A percentile compares a stretch with the other conserved stretches of the same genome.
phyloP scores from a whole-genome alignment of 2,797 vertebrate species.

The Gila robusta region DNA sequence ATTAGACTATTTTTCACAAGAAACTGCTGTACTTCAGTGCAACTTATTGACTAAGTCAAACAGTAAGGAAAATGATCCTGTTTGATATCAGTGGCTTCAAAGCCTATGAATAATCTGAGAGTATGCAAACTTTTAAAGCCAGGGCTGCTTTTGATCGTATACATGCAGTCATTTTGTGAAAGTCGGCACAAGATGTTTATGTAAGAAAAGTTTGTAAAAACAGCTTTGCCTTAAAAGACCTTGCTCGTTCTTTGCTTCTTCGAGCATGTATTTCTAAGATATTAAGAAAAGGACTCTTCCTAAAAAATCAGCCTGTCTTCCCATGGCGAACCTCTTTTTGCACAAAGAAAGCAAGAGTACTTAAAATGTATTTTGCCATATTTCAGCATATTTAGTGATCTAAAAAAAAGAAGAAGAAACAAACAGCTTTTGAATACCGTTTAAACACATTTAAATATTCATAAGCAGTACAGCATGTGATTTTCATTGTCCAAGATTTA shows the following conservation, averaged over 20 bases:
- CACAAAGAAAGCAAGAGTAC: background rate
- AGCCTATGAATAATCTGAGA: background rate
- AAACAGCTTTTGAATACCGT: background rate
- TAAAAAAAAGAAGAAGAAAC: background rate
- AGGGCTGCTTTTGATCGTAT: conserved; percentile 14
- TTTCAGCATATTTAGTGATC: background rate
- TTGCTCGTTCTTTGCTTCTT: background rate
- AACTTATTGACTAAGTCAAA: background rate
- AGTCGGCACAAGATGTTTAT: conserved; percentile 22
- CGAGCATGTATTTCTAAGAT: background rate
- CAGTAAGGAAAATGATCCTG: background rate
- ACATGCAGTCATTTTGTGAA: conserved; percentile 7
- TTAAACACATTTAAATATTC: conserved; percentile 16
- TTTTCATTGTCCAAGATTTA: background rate
- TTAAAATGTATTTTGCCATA: background rate
- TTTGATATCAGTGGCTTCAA: background rate
- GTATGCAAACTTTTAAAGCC: background rate
- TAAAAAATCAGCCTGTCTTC: background rate
- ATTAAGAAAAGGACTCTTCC: background rate
- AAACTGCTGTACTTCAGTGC: too few relatives aligned
- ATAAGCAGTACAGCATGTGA: background rate
- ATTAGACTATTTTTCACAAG: background rate
- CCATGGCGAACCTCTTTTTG: background rate
- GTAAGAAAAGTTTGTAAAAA: conserved; percentile 14
- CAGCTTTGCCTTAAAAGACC: background rate